Evolutionary conservation across 2,113 vertebrate species (phyloP).

Genomic region (Chionis minor): DNA sequence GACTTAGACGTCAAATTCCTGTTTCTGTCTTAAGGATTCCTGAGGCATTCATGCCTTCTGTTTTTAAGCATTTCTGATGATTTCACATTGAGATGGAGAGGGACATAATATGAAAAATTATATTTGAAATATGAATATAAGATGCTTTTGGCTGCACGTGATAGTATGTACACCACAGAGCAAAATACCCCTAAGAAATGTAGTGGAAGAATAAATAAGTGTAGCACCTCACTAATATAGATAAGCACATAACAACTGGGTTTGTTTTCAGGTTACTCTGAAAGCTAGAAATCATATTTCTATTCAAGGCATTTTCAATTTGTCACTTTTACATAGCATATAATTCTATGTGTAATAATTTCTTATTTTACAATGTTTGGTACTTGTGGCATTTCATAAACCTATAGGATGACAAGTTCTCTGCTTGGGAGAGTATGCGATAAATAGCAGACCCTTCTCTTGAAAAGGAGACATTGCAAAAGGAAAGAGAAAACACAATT

Average conservation of each 20-base stretch:
- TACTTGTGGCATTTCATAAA: not conserved
- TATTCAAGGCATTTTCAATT: not conserved
- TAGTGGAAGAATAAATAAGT: not conserved
- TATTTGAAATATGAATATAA: not conserved
- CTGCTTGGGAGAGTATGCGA: not conserved
- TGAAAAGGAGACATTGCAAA: not conserved
- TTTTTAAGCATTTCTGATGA: not conserved
- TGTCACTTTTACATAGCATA: not conserved
- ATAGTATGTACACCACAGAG: not conserved
- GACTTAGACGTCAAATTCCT: not conserved
- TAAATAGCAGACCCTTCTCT: not conserved
- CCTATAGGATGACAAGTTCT: not conserved
- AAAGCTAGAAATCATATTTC: not conserved
- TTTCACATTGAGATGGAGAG: not conserved
- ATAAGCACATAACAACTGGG: not conserved
- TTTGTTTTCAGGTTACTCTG: not conserved
- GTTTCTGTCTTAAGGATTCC: not conserved
- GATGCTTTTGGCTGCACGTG: not conserved
- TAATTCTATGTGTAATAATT: not conserved
- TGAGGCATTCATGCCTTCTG: not conserved
- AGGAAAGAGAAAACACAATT: not conserved
- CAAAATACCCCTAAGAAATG: not conserved
- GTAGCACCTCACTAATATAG: not conserved
- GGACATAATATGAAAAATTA: not conserved
- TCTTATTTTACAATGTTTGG: not conserved